Evolutionary conservation across 2,113 vertebrate genomes (phyloP), one percentile per base, ranked within the genome.

Genomic region (Salminus brasiliensis): DNA sequence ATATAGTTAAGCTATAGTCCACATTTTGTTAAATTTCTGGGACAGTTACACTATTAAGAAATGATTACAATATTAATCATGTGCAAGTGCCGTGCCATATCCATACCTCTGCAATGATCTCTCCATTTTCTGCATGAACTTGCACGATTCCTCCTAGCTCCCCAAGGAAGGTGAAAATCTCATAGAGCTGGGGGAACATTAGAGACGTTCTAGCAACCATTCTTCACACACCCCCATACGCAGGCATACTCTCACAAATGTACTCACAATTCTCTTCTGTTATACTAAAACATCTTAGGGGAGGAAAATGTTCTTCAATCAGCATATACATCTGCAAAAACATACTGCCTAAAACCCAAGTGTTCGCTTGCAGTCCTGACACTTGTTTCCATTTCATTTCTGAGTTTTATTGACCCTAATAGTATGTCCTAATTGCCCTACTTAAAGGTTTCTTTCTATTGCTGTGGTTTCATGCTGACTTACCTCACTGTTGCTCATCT

Each of bases 401-500:
- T 11, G 8, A 43, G 8, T 1, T 10, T n/a, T n/a, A n/a, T n/a
- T n/a, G n/a, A n/a, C n/a, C n/a, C n/a, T n/a, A n/a, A n/a, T n/a
- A n/a, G n/a, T n/a, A n/a, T n/a, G n/a, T n/a, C n/a, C n/a, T n/a
- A n/a, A n/a, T 25, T 60, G 36, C 55, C 21, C 9, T 36, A 36
- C 4, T 8, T 39, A 68, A 34, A 29, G 32, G 43, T 27, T 21
- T 49, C 27, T 49, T 70, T 49, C 27, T 81, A 39, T 5, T 39
- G 4, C 4, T 86, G 76, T 68, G 68, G 39, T 77, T 81, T 8
- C 6, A 25, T 60, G 57, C 27, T 3, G 3, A 21, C 69, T 13
- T 93, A 99, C 97, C 97, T 98, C 96, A 0, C 95, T 98, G 93
- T 98, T 99, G 72, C 93, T 97, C 94, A 98, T 95, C 92, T 99